Base-by-base conservation (phyloP, 2,888 invertebrate species). In the Agelastica alni region DNA sequence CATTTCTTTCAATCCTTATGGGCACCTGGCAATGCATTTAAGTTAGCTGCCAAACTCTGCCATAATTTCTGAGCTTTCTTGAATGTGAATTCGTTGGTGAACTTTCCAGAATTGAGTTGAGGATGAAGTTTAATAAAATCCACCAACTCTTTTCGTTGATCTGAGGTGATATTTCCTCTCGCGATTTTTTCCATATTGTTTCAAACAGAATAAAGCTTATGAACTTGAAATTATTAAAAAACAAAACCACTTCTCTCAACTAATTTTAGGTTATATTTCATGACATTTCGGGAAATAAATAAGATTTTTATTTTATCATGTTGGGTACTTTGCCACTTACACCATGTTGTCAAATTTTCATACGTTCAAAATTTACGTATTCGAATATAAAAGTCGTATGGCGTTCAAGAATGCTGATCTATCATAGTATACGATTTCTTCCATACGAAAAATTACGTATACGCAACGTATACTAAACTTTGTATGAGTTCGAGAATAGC, bases 281-380 rank as follows among this genome's bases (percentile, higher is more conserved):
- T n/a, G n/a, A n/a, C n/a, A n/a, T n/a, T n/a, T n/a, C n/a, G n/a
- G n/a, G n/a, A n/a, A n/a, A n/a, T n/a, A 31, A 31, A n/a, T 10
- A 4, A 31, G 12, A 31, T 6, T 31, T 31, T 31, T 10, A 2
- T 31, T 31, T 31, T 31, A 31, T 37, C n/a, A 10, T 37, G 17
- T 14, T 5, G 14, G 2, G 2, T 16, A 37, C 14, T 16, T 37
- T 14, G 9, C n/a, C 2, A 39, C 18, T 39, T 16, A 22, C 39
- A 39, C 39, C 17, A 18, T 39, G 39, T 39, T 42, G 42, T 22
- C 42, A 22, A 5, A 22, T 42, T 42, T 26, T 42, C 42, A 42
- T 42, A 14, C 42, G 26, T 20, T 12, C 39, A 18, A 3, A 39
- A 18, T 3, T 18, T 39, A 39, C 39, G 39, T 39, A 39, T 18